These are phyloP conservation scores for Aptenodytes forsteri DNA, from an alignment of 2,113 vertebrate species.

Conservation along the genomic window DNA sequence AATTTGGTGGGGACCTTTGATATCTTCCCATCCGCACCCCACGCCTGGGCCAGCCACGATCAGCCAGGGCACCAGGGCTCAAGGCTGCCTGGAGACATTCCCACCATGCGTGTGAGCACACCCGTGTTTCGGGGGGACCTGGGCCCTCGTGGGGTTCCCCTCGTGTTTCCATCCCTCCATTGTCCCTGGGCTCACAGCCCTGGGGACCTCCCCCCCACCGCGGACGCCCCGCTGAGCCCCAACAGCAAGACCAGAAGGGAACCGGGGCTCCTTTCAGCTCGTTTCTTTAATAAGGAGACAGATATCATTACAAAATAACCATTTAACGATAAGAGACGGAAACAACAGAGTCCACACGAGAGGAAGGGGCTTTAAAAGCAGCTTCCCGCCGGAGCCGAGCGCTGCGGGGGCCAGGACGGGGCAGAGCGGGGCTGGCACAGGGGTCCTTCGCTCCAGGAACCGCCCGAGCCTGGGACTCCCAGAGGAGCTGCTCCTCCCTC, in stretches of 20 bases:
- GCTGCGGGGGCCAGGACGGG: not conserved
- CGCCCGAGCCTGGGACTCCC: not conserved
- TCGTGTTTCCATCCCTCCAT: not conserved
- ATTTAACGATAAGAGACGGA: constrained; percentile 66
- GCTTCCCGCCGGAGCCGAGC: constrained; percentile 21
- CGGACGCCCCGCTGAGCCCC: fast-evolving
- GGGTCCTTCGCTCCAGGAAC: fast-evolving
- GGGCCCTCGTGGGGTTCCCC: not conserved
- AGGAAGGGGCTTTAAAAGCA: constrained; percentile 61
- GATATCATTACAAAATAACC: constrained; percentile 80
- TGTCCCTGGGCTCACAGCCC: not conserved
- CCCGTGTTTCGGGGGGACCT: fast-evolving
- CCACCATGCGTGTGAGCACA: not conserved
- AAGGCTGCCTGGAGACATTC: not conserved
- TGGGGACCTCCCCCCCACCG: fast-evolving
- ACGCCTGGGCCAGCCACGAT: fast-evolving
- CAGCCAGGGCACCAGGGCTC: not conserved
- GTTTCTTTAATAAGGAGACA: constrained; percentile 82
- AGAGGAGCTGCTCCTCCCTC: not conserved
- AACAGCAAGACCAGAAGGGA: not conserved
- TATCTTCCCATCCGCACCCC: not conserved
- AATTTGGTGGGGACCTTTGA: not conserved
- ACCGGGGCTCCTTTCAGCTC: constrained; percentile 66
- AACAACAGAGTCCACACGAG: constrained; percentile 69
- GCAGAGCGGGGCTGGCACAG: not conserved